These are phyloP conservation scores for Helicoverpa armigera DNA, from an alignment of 1,140 invertebrate species.

Conservation along the genomic window DNA sequence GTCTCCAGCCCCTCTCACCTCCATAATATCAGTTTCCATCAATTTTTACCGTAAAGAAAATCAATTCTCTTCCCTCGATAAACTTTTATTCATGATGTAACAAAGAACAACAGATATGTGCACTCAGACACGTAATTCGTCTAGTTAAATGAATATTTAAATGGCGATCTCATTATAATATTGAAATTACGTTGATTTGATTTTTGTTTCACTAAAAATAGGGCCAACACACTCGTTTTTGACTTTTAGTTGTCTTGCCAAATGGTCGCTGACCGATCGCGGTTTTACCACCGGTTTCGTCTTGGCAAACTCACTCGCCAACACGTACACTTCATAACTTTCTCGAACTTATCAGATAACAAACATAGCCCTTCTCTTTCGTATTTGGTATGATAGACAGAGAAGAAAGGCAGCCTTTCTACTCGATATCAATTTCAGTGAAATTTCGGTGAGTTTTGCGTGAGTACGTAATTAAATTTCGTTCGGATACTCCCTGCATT, in stretches of 20 bases:
- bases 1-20: conserved; percentile 80
- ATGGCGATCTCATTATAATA: conserved; percentile 61
- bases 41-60: conserved; percentile 49
- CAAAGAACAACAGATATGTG: conserved; percentile 55
- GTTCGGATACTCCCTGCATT: background rate
- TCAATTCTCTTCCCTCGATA: conserved; percentile 63
- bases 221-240: conserved; percentile 74
- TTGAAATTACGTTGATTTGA: conserved; percentile 42
- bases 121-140: conserved; percentile 28
- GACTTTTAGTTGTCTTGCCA: conserved; percentile 68
- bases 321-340: background rate
- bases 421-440: too few species aligned
- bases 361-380: too few species aligned
- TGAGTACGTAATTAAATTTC: background rate
- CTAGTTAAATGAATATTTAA: conserved; percentile 46
- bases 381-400: too few species aligned
- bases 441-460: background rate
- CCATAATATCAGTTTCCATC: conserved; percentile 78
- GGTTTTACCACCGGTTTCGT: conserved; percentile 24
- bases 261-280: conserved; percentile 60
- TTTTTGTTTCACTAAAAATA: conserved; percentile 52
- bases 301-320: background rate
- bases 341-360: background rate
- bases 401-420: too few species aligned
- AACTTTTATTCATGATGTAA: conserved; percentile 68